Percentiles rank a stretch among this genome's conserved stretches.
Conservation (phyloP, 2,113 vertebrate genomes). For the Pogona vitticeps region DNA sequence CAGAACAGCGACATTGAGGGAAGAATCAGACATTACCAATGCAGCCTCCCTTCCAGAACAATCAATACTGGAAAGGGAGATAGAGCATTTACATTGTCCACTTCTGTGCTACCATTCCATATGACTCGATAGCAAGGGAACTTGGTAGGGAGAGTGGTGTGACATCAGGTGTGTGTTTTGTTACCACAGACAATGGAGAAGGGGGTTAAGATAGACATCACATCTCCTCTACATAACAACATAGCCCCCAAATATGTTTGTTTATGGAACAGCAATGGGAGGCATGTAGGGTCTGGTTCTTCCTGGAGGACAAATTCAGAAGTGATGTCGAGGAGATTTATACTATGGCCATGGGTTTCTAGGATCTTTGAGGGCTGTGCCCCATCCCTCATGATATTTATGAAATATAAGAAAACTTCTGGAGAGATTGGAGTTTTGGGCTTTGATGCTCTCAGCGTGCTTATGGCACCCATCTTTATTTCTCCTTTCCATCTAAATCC, state of each 20-base stretch:
- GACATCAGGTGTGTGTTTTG: neutral
- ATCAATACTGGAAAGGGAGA: neutral
- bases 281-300: too few relatives aligned
- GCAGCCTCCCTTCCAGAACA: neutral
- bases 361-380: too few relatives aligned
- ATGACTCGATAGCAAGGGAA: neutral
- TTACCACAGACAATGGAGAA: neutral
- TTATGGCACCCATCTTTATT: neutral
- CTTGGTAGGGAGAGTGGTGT: neutral
- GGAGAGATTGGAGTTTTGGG: neutral
- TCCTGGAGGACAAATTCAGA: too few relatives aligned
- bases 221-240: too few relatives aligned
- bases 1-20: neutral
- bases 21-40: neutral
- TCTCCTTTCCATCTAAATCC: too few relatives aligned
- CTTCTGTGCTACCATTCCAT: neutral
- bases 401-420: too few relatives aligned
- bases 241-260: too few relatives aligned
- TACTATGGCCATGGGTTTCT: too few relatives aligned
- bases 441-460: neutral
- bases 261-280: too few relatives aligned
- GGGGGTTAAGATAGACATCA: neutral
- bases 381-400: neutral
- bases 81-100: neutral
- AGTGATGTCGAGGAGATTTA: too few relatives aligned